Evolutionary conservation across 1,140 invertebrate species (phyloP).

Genomic region (Saccostrea cuccullata): DNA sequence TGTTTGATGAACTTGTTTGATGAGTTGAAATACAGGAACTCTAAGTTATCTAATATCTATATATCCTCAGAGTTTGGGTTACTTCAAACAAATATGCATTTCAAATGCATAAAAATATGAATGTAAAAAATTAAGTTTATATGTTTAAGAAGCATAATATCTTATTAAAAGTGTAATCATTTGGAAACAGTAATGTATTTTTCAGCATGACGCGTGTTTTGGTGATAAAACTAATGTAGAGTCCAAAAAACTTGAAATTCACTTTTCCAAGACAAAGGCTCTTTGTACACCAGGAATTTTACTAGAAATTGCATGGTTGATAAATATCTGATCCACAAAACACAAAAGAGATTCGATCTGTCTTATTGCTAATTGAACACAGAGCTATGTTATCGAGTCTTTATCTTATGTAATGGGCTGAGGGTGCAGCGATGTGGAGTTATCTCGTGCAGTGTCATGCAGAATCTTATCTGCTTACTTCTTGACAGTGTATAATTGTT

Average conservation of each 20-base stretch:
- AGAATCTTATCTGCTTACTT: slow-evolving; percentile 9
- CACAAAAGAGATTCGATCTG: slow-evolving; percentile 6
- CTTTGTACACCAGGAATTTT: neutral
- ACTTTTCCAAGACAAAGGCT: neutral
- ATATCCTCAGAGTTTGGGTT: neutral
- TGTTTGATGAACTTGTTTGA: neutral
- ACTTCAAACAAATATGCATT: neutral
- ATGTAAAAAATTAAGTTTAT: neutral
- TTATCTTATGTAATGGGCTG: neutral
- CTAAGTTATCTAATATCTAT: neutral
- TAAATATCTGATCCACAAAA: neutral
- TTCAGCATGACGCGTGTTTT: slow-evolving; percentile 13
- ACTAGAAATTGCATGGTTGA: neutral
- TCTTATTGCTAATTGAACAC: slow-evolving; percentile 22
- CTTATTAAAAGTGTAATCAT: neutral
- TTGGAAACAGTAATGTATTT: neutral
- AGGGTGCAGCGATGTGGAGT: neutral
- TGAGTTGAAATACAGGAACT: neutral
- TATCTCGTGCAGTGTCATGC: neutral
- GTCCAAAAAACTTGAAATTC: neutral
- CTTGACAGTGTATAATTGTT: slow-evolving; percentile 28
- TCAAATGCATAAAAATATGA: neutral
- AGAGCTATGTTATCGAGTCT: neutral
- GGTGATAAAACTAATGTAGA: neutral
- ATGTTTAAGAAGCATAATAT: neutral